Evolutionary conservation across 2,113 vertebrate genomes (phyloP), one percentile per base, ranked within the genome.

Genomic region (Cavia aperea): DNA sequence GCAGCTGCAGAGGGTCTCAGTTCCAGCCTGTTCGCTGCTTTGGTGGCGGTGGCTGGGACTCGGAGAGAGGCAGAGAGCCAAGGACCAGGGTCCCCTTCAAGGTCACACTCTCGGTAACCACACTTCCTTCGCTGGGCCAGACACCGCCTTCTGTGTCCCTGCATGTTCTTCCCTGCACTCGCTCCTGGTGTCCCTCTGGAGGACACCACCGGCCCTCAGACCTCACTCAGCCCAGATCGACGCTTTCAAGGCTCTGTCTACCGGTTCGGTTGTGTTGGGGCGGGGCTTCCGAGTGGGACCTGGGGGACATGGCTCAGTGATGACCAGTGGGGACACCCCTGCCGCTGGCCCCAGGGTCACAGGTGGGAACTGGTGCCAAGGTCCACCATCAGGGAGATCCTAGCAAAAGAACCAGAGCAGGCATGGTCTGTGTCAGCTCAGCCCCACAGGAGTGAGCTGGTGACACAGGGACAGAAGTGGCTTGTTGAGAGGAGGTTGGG

Each of bases 341-440:
- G 36, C 33, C 31, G 66, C 46, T 5, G 3, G 31, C 51, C 21
- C 21, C 36, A 65, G 62, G 43, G 82, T 12, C 24, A 12, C 21
- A 7, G 62, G 24, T 11, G 21, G 31, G 78, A 56, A 7, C 60
- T 21, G 0, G 23, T 21, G 58, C 19, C 2, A 0, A 0, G 14
- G 9, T 19, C 14, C 24, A 23, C 23, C 15, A 8, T 81, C 79
- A 46, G 70, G 56, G 77, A 18, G 51, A 26, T 8, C 15, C 75
- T 10, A 51, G 49, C 72, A 15, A 23, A n/a, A 24, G 54, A 24
- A 31, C 33, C 65, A 68, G 65, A n/a, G 12, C 65, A 54, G 46
- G 31, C 31, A 9, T 13, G 1, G n/a, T 29, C 84, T 39, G 29
- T 56, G 36, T n/a, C 3, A 39, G 73, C 16, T 51, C n/a, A 78